These are phyloP conservation scores for Drosophila falleni DNA, from an alignment of 2,888 invertebrate genomes.

Conservation along the genomic window DNA sequence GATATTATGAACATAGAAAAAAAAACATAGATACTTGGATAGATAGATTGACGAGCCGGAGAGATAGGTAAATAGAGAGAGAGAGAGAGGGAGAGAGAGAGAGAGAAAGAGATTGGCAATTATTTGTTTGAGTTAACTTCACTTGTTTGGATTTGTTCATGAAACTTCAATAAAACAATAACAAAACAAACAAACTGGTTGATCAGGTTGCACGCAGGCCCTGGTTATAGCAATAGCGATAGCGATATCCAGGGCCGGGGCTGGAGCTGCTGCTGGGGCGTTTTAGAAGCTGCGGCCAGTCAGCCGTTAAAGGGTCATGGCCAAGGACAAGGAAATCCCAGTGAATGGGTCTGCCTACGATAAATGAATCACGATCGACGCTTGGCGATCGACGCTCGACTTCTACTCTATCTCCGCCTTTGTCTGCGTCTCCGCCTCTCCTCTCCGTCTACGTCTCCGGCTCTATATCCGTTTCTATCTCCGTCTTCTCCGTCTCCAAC, in stretches of 20 bases:
- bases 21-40: conserved; percentile 7
- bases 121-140: conserved; percentile 33
- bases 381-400: conserved; percentile 25
- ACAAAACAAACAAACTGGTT: conserved; percentile 70
- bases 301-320: conserved; percentile 80
- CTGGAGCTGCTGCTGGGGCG: conserved; percentile 7
- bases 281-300: conserved; percentile 59
- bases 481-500: background rate
- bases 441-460: conserved; percentile 2
- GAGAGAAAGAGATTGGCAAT: conserved; percentile 12
- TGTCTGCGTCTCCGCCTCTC: conserved; percentile 2
- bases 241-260: conserved; percentile 18
- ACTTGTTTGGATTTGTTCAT: conserved; percentile 73
- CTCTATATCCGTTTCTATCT: conserved; percentile 1
- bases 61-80: background rate
- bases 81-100: background rate
- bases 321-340: conserved; percentile 82
- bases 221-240: conserved; percentile 10
- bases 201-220: conserved; percentile 42
- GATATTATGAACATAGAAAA: conserved; percentile 7
- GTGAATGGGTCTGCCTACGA: conserved; percentile 65
- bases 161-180: conserved; percentile 77
- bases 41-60: conserved; percentile 14
- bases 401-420: conserved; percentile 34
- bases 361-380: conserved; percentile 64